These are phyloP conservation scores for Subanguina moxae DNA, from an alignment of 1,140 invertebrate species.

Conservation along the genomic window DNA sequence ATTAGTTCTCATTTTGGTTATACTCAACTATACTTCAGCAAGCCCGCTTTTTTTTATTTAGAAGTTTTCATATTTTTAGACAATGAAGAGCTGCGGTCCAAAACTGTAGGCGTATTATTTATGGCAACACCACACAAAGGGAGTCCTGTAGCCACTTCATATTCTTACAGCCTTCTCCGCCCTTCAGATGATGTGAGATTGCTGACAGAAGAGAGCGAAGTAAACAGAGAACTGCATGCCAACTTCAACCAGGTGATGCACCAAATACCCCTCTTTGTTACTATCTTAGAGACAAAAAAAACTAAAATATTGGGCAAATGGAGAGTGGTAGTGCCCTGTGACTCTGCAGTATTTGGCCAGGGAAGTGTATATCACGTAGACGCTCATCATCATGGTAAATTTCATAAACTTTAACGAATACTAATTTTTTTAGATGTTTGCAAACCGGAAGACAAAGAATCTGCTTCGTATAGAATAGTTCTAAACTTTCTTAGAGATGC, in stretches of 20 bases:
- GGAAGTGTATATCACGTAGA: slow-evolving; percentile 43
- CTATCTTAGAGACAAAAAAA: slow-evolving; percentile 25
- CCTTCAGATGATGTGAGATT: slow-evolving; percentile 38
- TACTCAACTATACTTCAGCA: too few species aligned
- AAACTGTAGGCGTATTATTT: slow-evolving; percentile 44
- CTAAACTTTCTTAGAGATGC: slow-evolving; percentile 38
- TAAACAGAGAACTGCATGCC: slow-evolving; percentile 34
- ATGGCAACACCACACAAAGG: slow-evolving; percentile 40
- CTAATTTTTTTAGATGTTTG: slow-evolving; percentile 4
- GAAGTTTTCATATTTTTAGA: slow-evolving; percentile 28
- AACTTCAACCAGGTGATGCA: slow-evolving; percentile 23
- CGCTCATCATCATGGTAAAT: slow-evolving; percentile 16
- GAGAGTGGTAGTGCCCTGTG: slow-evolving; percentile 35
- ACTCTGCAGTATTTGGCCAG: slow-evolving; percentile 31
- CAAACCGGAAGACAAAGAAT: slow-evolving; percentile 28
- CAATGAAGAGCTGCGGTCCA: slow-evolving; percentile 27
- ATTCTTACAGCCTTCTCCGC: slow-evolving; percentile 29
- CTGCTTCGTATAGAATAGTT: slow-evolving; percentile 29
- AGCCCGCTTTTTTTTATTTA: too few species aligned
- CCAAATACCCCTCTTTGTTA: slow-evolving; percentile 34
- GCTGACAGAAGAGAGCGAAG: slow-evolving; percentile 30
- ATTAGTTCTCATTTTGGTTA: too few species aligned
- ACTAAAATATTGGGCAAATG: slow-evolving; percentile 31
- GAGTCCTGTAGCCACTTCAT: slow-evolving; percentile 31
- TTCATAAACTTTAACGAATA: neutral